A percentile compares a stretch with the other conserved stretches of the same genome.
Conservation (phyloP, 1,140 invertebrate genomes). For the Ceratitis capitata region DNA sequence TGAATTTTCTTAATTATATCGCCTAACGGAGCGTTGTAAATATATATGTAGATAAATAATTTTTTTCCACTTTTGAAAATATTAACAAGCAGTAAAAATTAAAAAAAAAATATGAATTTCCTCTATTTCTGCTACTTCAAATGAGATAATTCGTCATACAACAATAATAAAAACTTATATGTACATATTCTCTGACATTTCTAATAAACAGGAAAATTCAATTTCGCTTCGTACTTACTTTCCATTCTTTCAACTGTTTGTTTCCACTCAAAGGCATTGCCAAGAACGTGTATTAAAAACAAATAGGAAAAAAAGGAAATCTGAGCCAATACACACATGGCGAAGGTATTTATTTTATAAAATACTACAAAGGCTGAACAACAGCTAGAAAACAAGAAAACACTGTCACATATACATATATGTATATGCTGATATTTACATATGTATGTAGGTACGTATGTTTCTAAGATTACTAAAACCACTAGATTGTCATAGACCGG, state of each 20-base stretch:
- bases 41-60: too few species aligned
- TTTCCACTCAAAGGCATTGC: background rate
- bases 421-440: background rate
- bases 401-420: background rate
- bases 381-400: conserved; percentile 28
- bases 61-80: too few species aligned
- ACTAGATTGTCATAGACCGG: background rate
- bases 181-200: too few species aligned
- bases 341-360: conserved; percentile 31
- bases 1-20: too few species aligned
- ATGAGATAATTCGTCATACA: too few species aligned
- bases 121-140: too few species aligned
- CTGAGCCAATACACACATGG: background rate
- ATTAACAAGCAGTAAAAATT: too few species aligned
- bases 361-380: conserved; percentile 4
- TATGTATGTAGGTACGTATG: background rate
- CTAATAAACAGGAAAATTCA: too few species aligned
- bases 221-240: too few species aligned
- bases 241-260: background rate
- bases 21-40: too few species aligned
- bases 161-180: too few species aligned
- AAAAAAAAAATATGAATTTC: too few species aligned
- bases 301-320: background rate
- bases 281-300: background rate
- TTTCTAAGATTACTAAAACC: background rate